A percentile compares a stretch with the other conserved stretches of the same genome.
Conservation (phyloP, 2,797 vertebrate genomes). For the Periophthalmus magnuspinnatus region DNA sequence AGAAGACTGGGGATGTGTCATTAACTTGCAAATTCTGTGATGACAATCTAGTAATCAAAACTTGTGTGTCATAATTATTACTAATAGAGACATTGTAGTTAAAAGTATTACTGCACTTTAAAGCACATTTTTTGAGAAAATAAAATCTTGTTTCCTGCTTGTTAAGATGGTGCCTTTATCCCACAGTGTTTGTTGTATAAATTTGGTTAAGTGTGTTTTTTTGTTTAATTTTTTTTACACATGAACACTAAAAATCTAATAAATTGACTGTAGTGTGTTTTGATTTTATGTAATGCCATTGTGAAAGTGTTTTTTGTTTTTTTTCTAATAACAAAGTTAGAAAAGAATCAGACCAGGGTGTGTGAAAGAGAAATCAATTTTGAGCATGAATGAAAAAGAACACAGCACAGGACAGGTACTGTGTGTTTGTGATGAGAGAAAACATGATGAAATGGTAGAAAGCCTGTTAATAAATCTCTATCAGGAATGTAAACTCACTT, state of each 20-base stretch:
- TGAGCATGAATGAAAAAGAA: background rate
- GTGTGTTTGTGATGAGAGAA: background rate
- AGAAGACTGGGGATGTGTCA: background rate
- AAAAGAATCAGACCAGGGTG: background rate
- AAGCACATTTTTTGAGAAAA: background rate
- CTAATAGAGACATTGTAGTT: background rate
- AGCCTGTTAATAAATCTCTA: background rate
- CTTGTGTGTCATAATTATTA: background rate
- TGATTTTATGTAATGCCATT: background rate
- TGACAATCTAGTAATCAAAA: background rate
- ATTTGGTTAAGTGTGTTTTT: too few relatives aligned
- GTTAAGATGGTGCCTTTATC: background rate
- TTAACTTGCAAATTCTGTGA: background rate
- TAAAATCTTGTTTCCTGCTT: background rate
- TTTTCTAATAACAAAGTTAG: background rate
- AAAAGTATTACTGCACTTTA: background rate
- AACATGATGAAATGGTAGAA: background rate
- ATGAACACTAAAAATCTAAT: too few relatives aligned
- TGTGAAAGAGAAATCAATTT: background rate
- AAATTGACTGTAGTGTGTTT: background rate
- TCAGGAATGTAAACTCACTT: background rate
- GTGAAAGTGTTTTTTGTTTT: background rate
- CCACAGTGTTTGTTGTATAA: background rate
- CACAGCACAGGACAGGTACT: background rate
- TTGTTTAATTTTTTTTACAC: background rate